Percentiles rank a stretch among this genome's conserved stretches.
Conservation (phyloP, 2,113 vertebrate species). For the Notarius lentiginosus region DNA sequence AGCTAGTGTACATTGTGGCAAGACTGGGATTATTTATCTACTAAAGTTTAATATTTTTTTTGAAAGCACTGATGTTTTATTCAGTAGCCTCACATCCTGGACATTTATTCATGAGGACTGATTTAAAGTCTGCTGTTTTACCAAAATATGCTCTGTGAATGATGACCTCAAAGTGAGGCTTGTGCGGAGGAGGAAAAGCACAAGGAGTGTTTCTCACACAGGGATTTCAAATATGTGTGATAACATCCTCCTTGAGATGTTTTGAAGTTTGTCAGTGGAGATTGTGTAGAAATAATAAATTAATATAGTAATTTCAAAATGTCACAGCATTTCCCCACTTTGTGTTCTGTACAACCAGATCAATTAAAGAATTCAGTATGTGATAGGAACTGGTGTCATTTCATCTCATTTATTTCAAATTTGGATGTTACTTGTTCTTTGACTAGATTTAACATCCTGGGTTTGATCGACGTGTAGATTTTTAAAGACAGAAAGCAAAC, state of each 20-base stretch:
- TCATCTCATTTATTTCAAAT: slow-evolving; percentile 18
- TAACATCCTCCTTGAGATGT: background rate
- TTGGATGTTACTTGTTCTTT: background rate
- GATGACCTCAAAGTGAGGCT: background rate
- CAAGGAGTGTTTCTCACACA: slow-evolving; percentile 34
- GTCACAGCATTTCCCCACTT: slow-evolving; percentile 29
- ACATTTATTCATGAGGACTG: background rate
- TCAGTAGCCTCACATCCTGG: background rate
- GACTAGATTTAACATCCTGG: no score
- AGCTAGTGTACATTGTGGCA: background rate
- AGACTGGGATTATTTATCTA: background rate
- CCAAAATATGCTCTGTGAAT: slow-evolving; percentile 5
- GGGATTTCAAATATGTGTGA: slow-evolving; percentile 27
- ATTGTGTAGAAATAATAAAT: slow-evolving; percentile 34
- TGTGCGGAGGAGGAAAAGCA: slow-evolving; percentile 17
- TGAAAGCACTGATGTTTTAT: slow-evolving; percentile 9
- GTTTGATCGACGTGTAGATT: background rate
- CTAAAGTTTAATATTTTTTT: background rate
- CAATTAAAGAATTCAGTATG: slow-evolving; percentile 49
- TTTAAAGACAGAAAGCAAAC: background rate
- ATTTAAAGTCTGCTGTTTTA: slow-evolving; percentile 13
- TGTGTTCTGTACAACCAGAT: slow-evolving; percentile 45
- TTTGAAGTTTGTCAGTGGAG: background rate
- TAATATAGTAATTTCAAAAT: slow-evolving; percentile 29
- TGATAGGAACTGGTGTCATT: slow-evolving; percentile 28